phyloP scores from a whole-genome alignment of 2,888 invertebrate species.

The Catocala fraxini region DNA sequence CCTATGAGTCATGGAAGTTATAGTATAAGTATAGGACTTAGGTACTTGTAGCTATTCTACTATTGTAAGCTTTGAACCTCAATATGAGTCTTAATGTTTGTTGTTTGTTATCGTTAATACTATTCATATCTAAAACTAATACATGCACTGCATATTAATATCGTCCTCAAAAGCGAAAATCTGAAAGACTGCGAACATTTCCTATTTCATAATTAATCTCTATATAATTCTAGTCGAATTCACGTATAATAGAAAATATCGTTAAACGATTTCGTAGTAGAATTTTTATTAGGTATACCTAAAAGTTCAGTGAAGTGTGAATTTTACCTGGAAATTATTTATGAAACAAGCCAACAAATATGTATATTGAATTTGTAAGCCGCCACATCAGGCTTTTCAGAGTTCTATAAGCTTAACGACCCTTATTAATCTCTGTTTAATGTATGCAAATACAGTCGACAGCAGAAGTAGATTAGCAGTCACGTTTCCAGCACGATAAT shows the following conservation, averaged over 20 bases:
- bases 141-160: no score
- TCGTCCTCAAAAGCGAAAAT: no score
- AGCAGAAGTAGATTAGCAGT: constrained; percentile 26
- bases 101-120: no score
- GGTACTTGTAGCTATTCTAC: no score
- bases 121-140: no score
- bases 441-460: constrained; percentile 43
- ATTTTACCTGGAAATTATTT: constrained; percentile 24
- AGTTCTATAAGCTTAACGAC: constrained; percentile 39
- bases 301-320: constrained; percentile 15
- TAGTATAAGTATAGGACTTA: no score
- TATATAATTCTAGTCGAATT: no score
- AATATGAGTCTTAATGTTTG: no score
- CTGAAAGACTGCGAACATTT: no score
- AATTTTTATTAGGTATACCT: constrained; percentile 19
- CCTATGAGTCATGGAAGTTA: no score
- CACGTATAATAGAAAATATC: not conserved
- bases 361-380: constrained; percentile 36
- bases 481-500: constrained; percentile 8
- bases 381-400: constrained; percentile 34
- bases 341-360: constrained; percentile 33
- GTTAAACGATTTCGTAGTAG: constrained; percentile 13
- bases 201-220: no score
- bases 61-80: no score
- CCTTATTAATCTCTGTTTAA: constrained; percentile 42